Percentiles rank a stretch among this genome's conserved stretches.
Conservation (phyloP, 37 sponge, comb jelly and placozoan species). For the Axinella damicornis region DNA sequence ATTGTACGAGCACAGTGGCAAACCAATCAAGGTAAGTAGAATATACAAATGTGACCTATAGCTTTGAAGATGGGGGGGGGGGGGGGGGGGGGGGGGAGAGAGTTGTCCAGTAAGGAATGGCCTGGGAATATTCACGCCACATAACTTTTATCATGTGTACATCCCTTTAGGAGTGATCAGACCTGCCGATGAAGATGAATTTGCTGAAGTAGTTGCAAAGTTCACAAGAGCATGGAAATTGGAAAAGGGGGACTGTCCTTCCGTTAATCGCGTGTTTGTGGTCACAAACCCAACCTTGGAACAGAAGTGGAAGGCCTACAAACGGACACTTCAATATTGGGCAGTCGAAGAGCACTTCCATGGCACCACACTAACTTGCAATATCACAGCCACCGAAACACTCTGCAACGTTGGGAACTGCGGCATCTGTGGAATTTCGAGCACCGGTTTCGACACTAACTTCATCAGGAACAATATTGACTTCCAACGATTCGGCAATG, state of each 20-base stretch:
- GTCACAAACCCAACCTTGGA: not conserved
- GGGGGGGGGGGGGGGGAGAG: no score
- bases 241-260: constrained; percentile 24
- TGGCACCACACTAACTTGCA: constrained; percentile 71
- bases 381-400: constrained; percentile 22
- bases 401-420: constrained; percentile 48
- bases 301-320: constrained; percentile 11
- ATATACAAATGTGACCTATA: no score
- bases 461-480: constrained; percentile 26
- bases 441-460: constrained; percentile 30
- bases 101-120: no score
- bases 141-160: no score
- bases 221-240: constrained; percentile 2
- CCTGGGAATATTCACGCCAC: no score
- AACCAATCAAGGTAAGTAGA: no score
- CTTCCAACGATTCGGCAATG: constrained; percentile 65
- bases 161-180: no score
- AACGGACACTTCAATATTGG: not conserved
- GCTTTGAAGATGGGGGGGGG: no score
- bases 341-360: constrained; percentile 54
- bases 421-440: constrained; percentile 74
- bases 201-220: not conserved
- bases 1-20: no score
- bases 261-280: not conserved
- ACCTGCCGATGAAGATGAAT: no score